Percentiles rank a stretch among this genome's conserved stretches.
These are phyloP conservation scores for Dendrolimus punctatus DNA, from an alignment of 1,140 invertebrate genomes.

Conservation along the genomic window DNA sequence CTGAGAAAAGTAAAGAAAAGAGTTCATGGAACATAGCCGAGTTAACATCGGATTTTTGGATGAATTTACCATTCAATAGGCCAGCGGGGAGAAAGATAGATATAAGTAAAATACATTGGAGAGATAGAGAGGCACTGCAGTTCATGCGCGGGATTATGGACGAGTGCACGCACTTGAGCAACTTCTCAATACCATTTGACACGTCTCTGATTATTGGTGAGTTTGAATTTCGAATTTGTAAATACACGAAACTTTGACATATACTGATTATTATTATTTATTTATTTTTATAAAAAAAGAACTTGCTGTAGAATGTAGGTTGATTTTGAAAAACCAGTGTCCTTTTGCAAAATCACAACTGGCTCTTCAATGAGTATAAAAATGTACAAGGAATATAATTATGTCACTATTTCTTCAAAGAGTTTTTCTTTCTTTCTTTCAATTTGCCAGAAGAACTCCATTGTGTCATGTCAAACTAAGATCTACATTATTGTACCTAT, in stretches of 20 bases:
- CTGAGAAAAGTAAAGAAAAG: conserved; percentile 17
- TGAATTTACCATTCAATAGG: conserved; percentile 50
- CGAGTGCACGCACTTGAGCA: conserved; percentile 96
- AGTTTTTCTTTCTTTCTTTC: too few species aligned
- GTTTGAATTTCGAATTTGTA: conserved; percentile 10
- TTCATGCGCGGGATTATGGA: conserved; percentile 99
- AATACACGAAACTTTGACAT: conserved; percentile 2
- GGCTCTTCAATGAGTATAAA: too few species aligned
- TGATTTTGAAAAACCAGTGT: too few species aligned
- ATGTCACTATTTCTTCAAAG: too few species aligned
- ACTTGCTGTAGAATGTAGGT: too few species aligned
- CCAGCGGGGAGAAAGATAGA: conserved; percentile 61
- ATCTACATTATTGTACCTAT: too few species aligned
- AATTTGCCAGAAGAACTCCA: too few species aligned
- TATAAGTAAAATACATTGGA: conserved; percentile 74
- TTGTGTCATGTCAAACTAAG: too few species aligned
- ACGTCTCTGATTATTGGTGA: conserved; percentile 85
- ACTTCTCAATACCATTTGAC: conserved; percentile 90
- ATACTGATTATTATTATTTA: neutral
- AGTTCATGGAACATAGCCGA: conserved; percentile 52
- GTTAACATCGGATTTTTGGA: conserved; percentile 50
- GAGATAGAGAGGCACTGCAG: conserved; percentile 85
- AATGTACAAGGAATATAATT: too few species aligned
- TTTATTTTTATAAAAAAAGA: too few species aligned
- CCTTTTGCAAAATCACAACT: too few species aligned